Evolutionary conservation across 2,113 vertebrate genomes (phyloP), one percentile per base, ranked within the genome.

Genomic region (Calcarius ornatus): DNA sequence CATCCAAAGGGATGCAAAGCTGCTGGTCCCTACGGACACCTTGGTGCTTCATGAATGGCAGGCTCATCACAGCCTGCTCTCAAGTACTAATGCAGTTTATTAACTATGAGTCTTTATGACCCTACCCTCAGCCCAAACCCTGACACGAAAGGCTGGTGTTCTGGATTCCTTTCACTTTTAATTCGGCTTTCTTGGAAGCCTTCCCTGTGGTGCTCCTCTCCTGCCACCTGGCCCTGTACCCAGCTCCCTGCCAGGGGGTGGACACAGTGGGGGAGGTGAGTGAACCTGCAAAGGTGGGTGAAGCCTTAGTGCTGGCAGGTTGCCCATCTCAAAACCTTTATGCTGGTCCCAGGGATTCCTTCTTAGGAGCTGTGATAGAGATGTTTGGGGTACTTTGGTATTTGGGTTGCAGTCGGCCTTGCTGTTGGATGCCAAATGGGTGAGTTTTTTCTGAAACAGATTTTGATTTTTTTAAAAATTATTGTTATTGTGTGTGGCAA

Each of bases 291-390:
- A 25, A 86, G 86, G 50, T 28, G 6, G 8, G 27, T 76, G 38
- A 64, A 68, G 57, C 20, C n/a, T 65, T 5, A 2, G 19, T 7
- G 7, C 24, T 81, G 28, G 37, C 0, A 0, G 15, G 30, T 28
- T 79, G 43, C 47, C 72, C 2, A 5, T 21, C 33, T 90, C 76
- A 31, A 63, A 81, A 50, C 17, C 16, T 88, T 70, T 64, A 8
- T 35, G 23, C 28, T 79, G 23, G 12, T 48, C 45, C 27, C 33
- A 69, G 27, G 2, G 31, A n/a, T n/a, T 77, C 24, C 18, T 72
- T 35, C 11, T 33, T 28, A 28, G 57, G 57, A 80, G 20, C 35
- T 64, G 18, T 75, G 22, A 13, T 23, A n/a, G 59, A 61, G n/a
- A 23, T 4, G 2, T 35, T 79, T 30, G 73, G 47, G 54, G 12